A percentile compares a stretch with the other conserved stretches of the same genome.
phyloP scores from a whole-genome alignment of 1,140 invertebrate genomes.

The Tetranychus urticae region DNA sequence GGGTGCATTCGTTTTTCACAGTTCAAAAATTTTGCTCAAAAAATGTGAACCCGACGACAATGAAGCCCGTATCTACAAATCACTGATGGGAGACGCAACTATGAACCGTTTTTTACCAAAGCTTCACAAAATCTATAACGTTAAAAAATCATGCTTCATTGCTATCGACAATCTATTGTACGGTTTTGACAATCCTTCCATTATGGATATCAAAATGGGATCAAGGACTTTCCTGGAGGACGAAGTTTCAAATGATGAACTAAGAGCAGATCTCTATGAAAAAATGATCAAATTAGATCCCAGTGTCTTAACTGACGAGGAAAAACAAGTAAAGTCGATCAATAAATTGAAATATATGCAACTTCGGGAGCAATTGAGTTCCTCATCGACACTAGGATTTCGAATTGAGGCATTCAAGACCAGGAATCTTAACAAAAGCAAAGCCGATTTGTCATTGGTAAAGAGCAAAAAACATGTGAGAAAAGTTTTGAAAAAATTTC shows the following conservation, averaged over 20 bases:
- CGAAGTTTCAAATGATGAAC: slow-evolving; percentile 78
- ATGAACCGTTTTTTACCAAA: slow-evolving; percentile 73
- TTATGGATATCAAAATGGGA: too few species aligned
- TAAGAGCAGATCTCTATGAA: slow-evolving; percentile 87
- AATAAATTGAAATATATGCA: slow-evolving; percentile 83
- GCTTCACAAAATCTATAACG: slow-evolving; percentile 52
- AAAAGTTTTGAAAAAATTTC: too few species aligned
- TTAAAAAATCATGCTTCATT: slow-evolving; percentile 55
- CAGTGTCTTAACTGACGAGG: slow-evolving; percentile 63
- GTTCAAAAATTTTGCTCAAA: slow-evolving; percentile 80
- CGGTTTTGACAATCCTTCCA: slow-evolving; percentile 60
- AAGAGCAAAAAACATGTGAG: too few species aligned
- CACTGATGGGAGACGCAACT: slow-evolving; percentile 45
- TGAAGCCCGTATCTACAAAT: slow-evolving; percentile 46
- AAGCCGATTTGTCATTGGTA: too few species aligned
- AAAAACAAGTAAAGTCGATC: slow-evolving; percentile 61
- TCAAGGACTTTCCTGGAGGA: slow-evolving; percentile 90
- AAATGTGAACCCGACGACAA: slow-evolving; percentile 35
- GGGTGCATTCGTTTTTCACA: slow-evolving; percentile 64
- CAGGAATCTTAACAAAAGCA: too few species aligned
- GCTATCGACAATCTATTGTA: slow-evolving; percentile 76
- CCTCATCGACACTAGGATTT: too few species aligned
- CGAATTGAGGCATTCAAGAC: too few species aligned
- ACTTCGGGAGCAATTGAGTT: too few species aligned
- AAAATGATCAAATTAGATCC: slow-evolving; percentile 92